Evolutionary conservation across 2,113 vertebrate genomes (phyloP).

Genomic region (Polypterus senegalus): DNA sequence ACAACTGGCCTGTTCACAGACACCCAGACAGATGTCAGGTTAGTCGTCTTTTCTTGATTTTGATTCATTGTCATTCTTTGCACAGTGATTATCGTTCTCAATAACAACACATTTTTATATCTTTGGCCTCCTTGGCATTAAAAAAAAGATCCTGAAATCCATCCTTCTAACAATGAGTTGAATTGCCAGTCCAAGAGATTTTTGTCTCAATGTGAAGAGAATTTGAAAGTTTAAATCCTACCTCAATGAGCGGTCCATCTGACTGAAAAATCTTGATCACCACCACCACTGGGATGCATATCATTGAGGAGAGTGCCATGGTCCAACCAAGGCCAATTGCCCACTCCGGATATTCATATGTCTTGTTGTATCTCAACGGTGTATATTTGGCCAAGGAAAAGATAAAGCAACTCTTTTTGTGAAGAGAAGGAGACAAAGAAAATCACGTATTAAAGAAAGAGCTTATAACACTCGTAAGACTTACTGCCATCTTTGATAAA

Average conservation of each 20-base stretch:
- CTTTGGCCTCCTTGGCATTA: too few species aligned
- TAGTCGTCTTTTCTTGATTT: too few species aligned
- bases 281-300: constrained; percentile 90
- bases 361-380: constrained; percentile 93
- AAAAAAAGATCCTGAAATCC: too few species aligned
- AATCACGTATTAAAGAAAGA: background rate
- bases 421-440: constrained; percentile 14
- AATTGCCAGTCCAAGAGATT: too few species aligned
- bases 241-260: constrained; percentile 84
- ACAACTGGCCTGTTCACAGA: too few species aligned
- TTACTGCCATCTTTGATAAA: too few species aligned
- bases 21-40: too few species aligned
- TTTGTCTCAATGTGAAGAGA: too few species aligned
- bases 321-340: constrained; percentile 86
- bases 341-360: constrained; percentile 86
- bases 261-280: constrained; percentile 81
- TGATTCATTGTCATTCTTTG: too few species aligned
- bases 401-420: constrained; percentile 78
- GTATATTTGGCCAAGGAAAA: constrained; percentile 93
- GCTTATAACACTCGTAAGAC: background rate
- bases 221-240: constrained; percentile 30
- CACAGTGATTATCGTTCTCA: too few species aligned
- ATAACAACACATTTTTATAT: too few species aligned
- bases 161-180: too few species aligned
- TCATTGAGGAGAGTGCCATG: constrained; percentile 86